Conservation (phyloP, 2,888 invertebrate species). For the Antheraea yamamai region DNA sequence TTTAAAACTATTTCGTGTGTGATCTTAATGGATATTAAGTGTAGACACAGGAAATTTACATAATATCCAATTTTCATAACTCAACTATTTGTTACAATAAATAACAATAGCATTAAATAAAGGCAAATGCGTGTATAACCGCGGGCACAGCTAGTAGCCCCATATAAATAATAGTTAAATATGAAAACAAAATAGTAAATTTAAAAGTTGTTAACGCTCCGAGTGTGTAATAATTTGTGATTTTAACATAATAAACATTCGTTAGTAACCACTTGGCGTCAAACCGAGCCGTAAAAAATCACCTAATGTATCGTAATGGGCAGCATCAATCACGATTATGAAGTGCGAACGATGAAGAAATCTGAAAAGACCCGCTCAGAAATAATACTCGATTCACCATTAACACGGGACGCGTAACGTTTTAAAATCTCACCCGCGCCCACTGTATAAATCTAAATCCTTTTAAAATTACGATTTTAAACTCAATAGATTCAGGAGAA, state of each 20-base stretch:
- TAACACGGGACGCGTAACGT: slow-evolving; percentile 7
- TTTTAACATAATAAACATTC: slow-evolving; percentile 2
- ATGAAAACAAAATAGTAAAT: not conserved
- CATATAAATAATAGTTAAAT: not conserved
- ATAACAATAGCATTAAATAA: not conserved
- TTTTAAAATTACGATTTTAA: slow-evolving; percentile 39
- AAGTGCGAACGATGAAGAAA: slow-evolving; percentile 5
- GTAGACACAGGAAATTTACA: too few relatives aligned
- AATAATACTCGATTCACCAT: slow-evolving; percentile 5
- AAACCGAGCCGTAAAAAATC: not conserved
- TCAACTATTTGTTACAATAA: not conserved
- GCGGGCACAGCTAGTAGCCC: not conserved
- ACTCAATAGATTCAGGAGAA: slow-evolving; percentile 33
- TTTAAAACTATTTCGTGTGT: too few relatives aligned
- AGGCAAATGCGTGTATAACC: too few relatives aligned
- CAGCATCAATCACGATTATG: slow-evolving; percentile 4
- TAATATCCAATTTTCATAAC: too few relatives aligned
- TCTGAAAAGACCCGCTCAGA: slow-evolving; percentile 4
- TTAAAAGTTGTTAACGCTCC: not conserved
- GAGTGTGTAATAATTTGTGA: not conserved
- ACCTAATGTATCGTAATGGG: slow-evolving; percentile 4
- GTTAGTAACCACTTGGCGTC: not conserved
- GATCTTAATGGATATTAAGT: too few relatives aligned
- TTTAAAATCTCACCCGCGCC: slow-evolving; percentile 15
- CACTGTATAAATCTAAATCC: slow-evolving; percentile 31